These are phyloP conservation scores for Orussus abietinus DNA, from an alignment of 1,140 invertebrate genomes.

Conservation along the genomic window DNA sequence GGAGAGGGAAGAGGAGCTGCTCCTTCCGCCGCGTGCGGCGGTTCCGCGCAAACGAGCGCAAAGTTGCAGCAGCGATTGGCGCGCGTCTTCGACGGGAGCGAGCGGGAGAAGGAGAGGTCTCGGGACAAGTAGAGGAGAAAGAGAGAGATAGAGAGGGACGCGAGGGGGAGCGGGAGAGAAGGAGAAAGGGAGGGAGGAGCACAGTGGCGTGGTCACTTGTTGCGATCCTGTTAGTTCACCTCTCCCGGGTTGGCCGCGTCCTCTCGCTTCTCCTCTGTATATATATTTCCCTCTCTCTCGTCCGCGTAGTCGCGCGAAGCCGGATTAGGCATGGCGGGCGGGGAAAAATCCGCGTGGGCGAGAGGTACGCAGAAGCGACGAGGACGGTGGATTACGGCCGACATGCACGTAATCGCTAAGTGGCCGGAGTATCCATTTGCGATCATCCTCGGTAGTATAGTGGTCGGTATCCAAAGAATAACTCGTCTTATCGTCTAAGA, in stretches of 20 bases:
- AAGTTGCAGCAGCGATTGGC: too few relatives aligned
- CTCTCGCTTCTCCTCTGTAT: constrained; percentile 7
- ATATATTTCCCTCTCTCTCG: constrained; percentile 7
- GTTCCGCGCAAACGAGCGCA: too few relatives aligned
- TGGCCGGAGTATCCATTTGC: too few relatives aligned
- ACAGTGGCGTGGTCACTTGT: constrained; percentile 40
- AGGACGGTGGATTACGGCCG: too few relatives aligned
- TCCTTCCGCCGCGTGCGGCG: too few relatives aligned
- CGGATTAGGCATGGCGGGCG: constrained; percentile 2
- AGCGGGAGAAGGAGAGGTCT: constrained; percentile 5
- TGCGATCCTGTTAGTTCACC: constrained; percentile 46
- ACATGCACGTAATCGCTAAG: too few relatives aligned
- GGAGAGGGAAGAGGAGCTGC: constrained; percentile 2
- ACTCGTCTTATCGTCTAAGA: too few relatives aligned
- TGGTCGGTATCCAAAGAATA: too few relatives aligned
- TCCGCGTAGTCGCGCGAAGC: constrained; percentile 7
- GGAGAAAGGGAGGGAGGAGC: constrained; percentile 34
- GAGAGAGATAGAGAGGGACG: constrained; percentile 3
- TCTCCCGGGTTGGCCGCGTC: constrained; percentile 28
- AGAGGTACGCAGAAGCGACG: not conserved
- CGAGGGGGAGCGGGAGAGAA: constrained; percentile 17
- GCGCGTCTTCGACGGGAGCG: constrained; percentile 5
- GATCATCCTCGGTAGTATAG: too few relatives aligned
- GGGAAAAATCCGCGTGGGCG: constrained; percentile 4
- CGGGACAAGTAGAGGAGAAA: constrained; percentile 8